Evolutionary conservation across 2,113 vertebrate species (phyloP).

Genomic region (Balaenoptera acutorostrata): DNA sequence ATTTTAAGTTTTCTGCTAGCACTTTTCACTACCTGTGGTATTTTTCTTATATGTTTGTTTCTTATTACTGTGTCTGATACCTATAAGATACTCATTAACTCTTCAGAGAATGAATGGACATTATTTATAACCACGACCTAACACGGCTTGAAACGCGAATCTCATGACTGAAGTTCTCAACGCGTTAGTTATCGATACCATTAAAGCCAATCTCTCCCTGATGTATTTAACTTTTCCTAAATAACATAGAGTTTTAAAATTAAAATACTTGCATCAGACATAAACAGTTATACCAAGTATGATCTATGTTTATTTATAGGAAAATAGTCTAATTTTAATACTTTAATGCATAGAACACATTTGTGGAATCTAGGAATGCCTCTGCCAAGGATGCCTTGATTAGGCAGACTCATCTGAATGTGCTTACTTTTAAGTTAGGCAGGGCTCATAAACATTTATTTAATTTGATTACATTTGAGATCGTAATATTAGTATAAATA

Average conservation of each 20-base stretch:
- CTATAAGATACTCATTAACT: neutral
- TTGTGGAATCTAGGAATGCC: neutral
- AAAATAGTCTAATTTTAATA: neutral
- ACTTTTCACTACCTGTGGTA: neutral
- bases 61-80: neutral
- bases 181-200: neutral
- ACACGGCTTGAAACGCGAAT: neutral
- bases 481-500: neutral
- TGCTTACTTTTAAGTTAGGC: slow-evolving; percentile 3
- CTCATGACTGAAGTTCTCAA: neutral
- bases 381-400: neutral
- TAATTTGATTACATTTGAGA: neutral
- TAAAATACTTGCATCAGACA: neutral
- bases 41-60: neutral
- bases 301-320: neutral
- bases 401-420: neutral
- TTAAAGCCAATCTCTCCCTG: neutral
- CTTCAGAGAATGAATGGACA: neutral
- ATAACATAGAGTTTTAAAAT: neutral
- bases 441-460: neutral
- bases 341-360: neutral
- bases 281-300: neutral
- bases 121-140: neutral
- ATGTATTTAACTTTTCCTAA: neutral
- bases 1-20: neutral